A percentile compares a stretch with the other conserved stretches of the same genome.
These are phyloP conservation scores for Lordiphosa collinella DNA, from an alignment of 1,140 invertebrate species.

Conservation along the genomic window DNA sequence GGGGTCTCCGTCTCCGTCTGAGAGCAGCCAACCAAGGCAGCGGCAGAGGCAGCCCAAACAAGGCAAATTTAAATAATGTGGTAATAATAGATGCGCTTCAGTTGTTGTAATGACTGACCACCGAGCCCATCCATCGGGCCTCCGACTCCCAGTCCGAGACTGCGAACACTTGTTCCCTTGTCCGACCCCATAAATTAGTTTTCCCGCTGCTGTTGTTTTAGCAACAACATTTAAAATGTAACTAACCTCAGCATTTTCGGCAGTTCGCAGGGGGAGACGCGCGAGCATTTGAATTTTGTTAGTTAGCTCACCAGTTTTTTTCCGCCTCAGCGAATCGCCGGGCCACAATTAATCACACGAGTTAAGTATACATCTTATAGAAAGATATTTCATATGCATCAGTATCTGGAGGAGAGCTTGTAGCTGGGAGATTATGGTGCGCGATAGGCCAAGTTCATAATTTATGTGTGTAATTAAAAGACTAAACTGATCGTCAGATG, in stretches of 20 bases:
- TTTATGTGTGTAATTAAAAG: too few species aligned
- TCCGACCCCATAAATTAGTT: slow-evolving; percentile 41
- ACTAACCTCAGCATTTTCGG: not conserved
- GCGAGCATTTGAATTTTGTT: slow-evolving; percentile 29
- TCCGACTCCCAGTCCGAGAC: slow-evolving; percentile 1
- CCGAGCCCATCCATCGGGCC: not conserved
- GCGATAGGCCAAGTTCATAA: slow-evolving; percentile 10
- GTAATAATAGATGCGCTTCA: slow-evolving; percentile 77
- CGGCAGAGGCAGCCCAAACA: not conserved
- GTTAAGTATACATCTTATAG: slow-evolving; percentile 30
- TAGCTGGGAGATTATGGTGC: slow-evolving; percentile 22
- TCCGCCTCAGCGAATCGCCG: slow-evolving; percentile 41
- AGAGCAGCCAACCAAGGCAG: slow-evolving; percentile 5
- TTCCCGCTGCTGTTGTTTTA: slow-evolving; percentile 20
- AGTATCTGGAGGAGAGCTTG: slow-evolving; percentile 33
- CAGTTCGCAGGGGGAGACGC: not conserved
- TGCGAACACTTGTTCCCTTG: slow-evolving; percentile 27
- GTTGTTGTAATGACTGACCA: slow-evolving; percentile 63
- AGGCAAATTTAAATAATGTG: slow-evolving; percentile 69
- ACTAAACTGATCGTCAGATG: too few species aligned
- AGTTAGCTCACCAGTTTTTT: slow-evolving; percentile 57
- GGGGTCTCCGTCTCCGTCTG: not conserved
- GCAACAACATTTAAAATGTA: too few species aligned
- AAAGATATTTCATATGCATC: slow-evolving; percentile 45
- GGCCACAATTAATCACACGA: slow-evolving; percentile 58